Evolutionary conservation across 2,888 invertebrate genomes (phyloP), one percentile per base, ranked within the genome.

Genomic region (Cristatella mucedo): DNA sequence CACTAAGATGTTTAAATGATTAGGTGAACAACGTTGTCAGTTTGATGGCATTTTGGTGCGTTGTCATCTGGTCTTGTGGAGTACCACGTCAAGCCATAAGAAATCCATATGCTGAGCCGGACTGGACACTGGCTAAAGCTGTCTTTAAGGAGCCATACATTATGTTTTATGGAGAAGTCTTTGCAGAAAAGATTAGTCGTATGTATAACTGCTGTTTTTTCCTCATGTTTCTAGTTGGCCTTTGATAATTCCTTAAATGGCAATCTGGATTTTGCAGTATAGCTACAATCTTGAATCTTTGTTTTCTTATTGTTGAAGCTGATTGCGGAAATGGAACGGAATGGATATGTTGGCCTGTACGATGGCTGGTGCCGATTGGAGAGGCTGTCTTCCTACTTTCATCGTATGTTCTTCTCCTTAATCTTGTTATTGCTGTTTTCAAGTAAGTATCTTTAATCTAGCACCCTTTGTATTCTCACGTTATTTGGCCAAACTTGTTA

Each of bases 101-200:
- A 40, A 80, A 77, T 63, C 95, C 93, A 0, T 76, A 89, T 56
- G 75, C 79, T 50, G 80, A 84, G 52, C 81, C 87, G 19, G 77
- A 78, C 54, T 93, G 91, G 89, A 72, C 74, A 50, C 75, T 89
- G 42, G 49, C 86, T 32, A 74, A 85, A 69, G 83, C 91, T 68
- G 85, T 93, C 47, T 91, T 89, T 72, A 81, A 79, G 70, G 86
- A 93, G 68, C 95, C 73, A 2, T 97, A 97, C 69, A 95, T 93
- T 71, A 97, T 95, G 95, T 76, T 97, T 67, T 97, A 97, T 69
- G 95, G 97, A 54, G 95, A 97, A 71, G 72, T 95, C 52, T 95
- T 91, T 69, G 93, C 93, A 22, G 81, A 81, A 57, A 81, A 83
- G 57, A 95, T 95, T 58, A 86, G 91, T 70, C 89, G 68, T 69